phyloP scores from a whole-genome alignment of 2,888 invertebrate genomes.

The Leistus spinibarbis region DNA sequence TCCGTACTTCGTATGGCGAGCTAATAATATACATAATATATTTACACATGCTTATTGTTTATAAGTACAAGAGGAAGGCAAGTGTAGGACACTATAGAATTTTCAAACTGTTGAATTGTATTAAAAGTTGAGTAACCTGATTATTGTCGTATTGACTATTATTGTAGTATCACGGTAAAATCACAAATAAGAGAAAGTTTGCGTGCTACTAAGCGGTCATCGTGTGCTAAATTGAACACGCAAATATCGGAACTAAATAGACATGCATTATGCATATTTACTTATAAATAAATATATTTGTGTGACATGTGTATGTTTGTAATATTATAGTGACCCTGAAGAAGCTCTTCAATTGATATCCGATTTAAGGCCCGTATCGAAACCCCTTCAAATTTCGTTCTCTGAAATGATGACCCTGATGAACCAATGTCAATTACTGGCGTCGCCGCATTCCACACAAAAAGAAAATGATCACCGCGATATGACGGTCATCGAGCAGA shows the following conservation, averaged over 20 bases:
- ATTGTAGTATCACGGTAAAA: neutral
- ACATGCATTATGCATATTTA: neutral
- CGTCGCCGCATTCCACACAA: slow-evolving; percentile 53
- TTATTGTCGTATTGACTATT: neutral
- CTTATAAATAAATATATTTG: neutral
- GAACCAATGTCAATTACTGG: slow-evolving; percentile 78
- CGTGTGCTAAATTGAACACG: neutral
- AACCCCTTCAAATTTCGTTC: slow-evolving; percentile 71
- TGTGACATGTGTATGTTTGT: slow-evolving; percentile 44
- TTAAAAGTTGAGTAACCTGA: neutral
- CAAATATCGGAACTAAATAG: neutral
- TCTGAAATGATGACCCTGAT: slow-evolving; percentile 79
- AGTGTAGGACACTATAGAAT: too few species aligned
- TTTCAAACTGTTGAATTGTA: neutral
- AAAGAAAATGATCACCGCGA: slow-evolving; percentile 9
- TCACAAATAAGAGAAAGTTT: neutral
- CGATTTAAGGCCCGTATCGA: slow-evolving; percentile 64
- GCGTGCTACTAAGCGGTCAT: neutral
- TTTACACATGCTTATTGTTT: too few species aligned
- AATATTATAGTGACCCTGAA: slow-evolving; percentile 67
- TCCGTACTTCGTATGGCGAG: too few species aligned
- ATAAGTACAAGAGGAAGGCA: too few species aligned
- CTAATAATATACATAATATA: too few species aligned
- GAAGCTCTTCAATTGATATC: slow-evolving; percentile 70
- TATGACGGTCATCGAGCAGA: slow-evolving; percentile 13